Percentiles rank a stretch among this genome's conserved stretches.
Conservation (phyloP, 2,797 vertebrate genomes). For the Rhynchonycteris naso region DNA sequence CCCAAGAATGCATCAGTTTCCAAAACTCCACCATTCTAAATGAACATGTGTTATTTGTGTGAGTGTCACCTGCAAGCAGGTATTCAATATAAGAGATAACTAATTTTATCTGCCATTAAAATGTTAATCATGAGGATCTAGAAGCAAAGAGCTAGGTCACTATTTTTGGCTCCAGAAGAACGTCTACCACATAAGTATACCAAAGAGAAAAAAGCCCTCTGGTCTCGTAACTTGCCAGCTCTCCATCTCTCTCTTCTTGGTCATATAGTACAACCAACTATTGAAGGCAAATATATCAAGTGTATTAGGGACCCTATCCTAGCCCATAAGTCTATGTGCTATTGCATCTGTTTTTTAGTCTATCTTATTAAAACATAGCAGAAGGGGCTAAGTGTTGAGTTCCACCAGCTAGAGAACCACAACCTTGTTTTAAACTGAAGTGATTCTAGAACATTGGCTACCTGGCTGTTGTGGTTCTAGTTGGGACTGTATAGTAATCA, state of each 20-base stretch:
- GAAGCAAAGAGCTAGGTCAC: neutral
- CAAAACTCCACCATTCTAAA: neutral
- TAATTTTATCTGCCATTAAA: neutral
- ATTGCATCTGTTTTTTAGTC: neutral
- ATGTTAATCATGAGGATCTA: neutral
- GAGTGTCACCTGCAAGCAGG: neutral
- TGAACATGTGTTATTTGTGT: neutral
- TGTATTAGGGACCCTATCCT: neutral
- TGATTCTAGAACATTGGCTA: neutral
- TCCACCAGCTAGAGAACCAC: neutral
- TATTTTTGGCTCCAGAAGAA: neutral
- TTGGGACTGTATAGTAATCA: neutral
- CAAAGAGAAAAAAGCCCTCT: neutral
- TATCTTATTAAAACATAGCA: neutral
- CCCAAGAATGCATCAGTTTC: neutral
- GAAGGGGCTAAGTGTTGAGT: neutral
- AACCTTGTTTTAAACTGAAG: neutral
- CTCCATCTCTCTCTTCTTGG: neutral
- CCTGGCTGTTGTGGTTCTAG: neutral
- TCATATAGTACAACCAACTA: neutral
- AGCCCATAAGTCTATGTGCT: neutral
- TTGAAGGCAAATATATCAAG: neutral
- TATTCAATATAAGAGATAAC: neutral
- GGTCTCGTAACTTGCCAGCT: accelerated
- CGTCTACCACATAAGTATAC: too few relatives aligned